Conservation (phyloP, 2,797 vertebrate genomes). For the Helicolenus hilgendorfi region DNA sequence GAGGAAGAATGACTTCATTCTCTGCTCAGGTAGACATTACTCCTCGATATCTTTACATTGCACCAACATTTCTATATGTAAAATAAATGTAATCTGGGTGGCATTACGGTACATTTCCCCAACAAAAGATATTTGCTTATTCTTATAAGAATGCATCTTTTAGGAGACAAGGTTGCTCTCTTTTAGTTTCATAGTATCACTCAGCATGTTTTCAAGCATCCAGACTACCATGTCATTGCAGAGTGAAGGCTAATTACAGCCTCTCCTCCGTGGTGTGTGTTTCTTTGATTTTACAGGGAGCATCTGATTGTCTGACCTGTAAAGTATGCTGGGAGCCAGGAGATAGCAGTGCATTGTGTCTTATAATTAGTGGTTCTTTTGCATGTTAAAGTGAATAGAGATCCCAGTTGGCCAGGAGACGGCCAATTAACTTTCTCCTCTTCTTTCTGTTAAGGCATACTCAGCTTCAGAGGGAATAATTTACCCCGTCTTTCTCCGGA, state of each 20-base stretch:
- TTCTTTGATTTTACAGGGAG: slow-evolving; percentile 67
- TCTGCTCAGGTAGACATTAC: no score
- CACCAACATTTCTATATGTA: neutral
- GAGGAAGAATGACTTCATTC: no score
- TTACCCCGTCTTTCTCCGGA: slow-evolving; percentile 62
- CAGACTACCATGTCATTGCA: slow-evolving; percentile 25
- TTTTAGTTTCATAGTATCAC: neutral
- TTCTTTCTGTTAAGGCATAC: slow-evolving; percentile 69
- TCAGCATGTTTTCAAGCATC: slow-evolving; percentile 50
- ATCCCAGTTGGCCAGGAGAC: slow-evolving; percentile 86
- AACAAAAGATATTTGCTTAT: neutral
- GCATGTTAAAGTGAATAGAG: slow-evolving; percentile 86
- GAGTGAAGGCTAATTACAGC: slow-evolving; percentile 64
- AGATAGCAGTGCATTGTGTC: slow-evolving; percentile 81
- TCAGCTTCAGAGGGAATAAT: slow-evolving; percentile 72
- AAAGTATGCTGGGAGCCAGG: slow-evolving; percentile 80
- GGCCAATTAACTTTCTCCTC: slow-evolving; percentile 86
- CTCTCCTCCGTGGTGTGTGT: slow-evolving; percentile 40
- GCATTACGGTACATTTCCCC: neutral
- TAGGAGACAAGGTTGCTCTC: neutral
- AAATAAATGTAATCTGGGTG: neutral
- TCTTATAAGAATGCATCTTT: neutral
- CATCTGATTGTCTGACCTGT: slow-evolving; percentile 83
- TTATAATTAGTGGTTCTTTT: slow-evolving; percentile 86
- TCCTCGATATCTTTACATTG: no score